Evolutionary conservation across 1,140 invertebrate genomes (phyloP), one percentile per base, ranked within the genome.

Genomic region (Anoplolepis gracilipes): DNA sequence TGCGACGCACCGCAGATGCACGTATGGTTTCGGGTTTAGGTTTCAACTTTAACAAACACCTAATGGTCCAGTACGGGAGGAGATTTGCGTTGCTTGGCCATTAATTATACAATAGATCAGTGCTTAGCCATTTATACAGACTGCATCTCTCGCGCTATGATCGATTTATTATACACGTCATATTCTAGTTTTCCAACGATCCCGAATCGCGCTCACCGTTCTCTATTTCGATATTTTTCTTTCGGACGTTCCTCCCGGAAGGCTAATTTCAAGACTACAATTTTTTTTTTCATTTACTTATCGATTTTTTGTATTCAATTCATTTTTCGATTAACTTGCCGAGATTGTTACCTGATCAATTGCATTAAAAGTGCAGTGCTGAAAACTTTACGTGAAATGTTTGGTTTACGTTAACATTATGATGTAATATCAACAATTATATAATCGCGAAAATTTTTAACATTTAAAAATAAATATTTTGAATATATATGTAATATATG

Each of bases 41-140:
- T 90, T 86, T 86, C 84, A 91, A 90, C 88, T 91, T 92, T 87
- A 92, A 92, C 89, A 92, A 89, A 92, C 86, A 85, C 84, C 84
- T 92, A 90, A 90, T 92, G 91, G 89, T 91, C 89, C 90, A 88
- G 81, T 90, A 90, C 72, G 82, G 88, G 79, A 89, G 88, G 85
- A 89, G 85, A 62, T 87, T 89, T 82, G 87, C 64, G 76, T 84
- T 85, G 70, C 67, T 78, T 87, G 86, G 85, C 84, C 65, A 57
- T 76, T 88, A 89, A 86, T 86, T 89, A 86, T 88, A 89, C 72
- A 85, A 42, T 89, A 86, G 64, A 86, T 89, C 86, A 89, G 65
- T 85, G 88, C 75, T 86, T 77, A 82, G 85, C 82, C 87, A 84
- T 89, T 89, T 89, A 82, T 82, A 89, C 88, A 89, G 88, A 89